Percentiles rank a stretch among this genome's conserved stretches.
These are phyloP conservation scores for Champsocephalus gunnari DNA, from an alignment of 2,797 vertebrate genomes.

Conservation along the genomic window DNA sequence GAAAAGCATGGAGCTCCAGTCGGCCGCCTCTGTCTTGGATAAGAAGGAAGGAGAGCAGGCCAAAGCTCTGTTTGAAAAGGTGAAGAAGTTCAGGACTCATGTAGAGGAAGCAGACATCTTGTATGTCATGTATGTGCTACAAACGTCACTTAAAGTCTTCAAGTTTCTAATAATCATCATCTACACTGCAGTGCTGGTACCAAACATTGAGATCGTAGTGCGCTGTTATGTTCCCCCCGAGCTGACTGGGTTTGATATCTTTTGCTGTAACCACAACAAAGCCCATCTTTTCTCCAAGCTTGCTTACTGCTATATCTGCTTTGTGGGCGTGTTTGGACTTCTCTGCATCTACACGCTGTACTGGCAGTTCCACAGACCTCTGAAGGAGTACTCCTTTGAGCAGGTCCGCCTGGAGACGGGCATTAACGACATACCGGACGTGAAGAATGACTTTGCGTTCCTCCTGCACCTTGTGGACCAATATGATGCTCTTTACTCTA, in stretches of 20 bases:
- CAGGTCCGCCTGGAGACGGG: constrained; percentile 90
- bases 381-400: constrained; percentile 91
- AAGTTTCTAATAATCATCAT: constrained; percentile 89
- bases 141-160: constrained; percentile 89
- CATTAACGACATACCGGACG: constrained; percentile 92
- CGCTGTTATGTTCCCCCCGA: constrained; percentile 88
- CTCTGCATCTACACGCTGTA: constrained; percentile 92
- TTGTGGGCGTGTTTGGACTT: constrained; percentile 89
- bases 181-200: constrained; percentile 87
- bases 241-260: constrained; percentile 90
- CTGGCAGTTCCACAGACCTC: constrained; percentile 92
- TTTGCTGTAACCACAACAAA: constrained; percentile 93
- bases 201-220: constrained; percentile 89
- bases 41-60: constrained; percentile 95
- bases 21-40: constrained; percentile 84
- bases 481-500: constrained; percentile 92
- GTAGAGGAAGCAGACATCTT: constrained; percentile 92
- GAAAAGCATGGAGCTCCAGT: constrained; percentile 78
- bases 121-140: constrained; percentile 91
- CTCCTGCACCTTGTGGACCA: constrained; percentile 93
- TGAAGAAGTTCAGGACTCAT: constrained; percentile 92
- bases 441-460: constrained; percentile 94
- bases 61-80: constrained; percentile 94
- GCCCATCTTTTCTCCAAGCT: constrained; percentile 93
- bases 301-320: constrained; percentile 90